A percentile compares a stretch with the other conserved stretches of the same genome.
phyloP scores from a whole-genome alignment of 2,113 vertebrate species.

The Chroicocephalus ridibundus region DNA sequence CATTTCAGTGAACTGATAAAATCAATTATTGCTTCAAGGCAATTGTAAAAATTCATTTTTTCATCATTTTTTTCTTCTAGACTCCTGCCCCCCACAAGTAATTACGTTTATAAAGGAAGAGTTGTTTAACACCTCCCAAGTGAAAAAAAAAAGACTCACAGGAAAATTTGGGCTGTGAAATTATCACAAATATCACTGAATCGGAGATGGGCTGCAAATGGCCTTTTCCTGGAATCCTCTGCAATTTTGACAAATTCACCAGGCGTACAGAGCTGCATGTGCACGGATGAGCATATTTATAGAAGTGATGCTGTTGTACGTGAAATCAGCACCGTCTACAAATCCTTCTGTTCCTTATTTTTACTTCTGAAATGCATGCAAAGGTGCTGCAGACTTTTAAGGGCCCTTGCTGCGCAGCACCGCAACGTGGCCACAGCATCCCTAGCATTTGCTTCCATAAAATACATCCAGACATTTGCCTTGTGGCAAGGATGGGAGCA shows the following conservation, averaged over 20 bases:
- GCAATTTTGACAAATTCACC: not conserved
- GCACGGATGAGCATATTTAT: not conserved
- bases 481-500: not conserved
- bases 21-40: not conserved
- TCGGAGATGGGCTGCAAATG: not conserved
- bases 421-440: accelerated
- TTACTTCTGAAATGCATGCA: not conserved
- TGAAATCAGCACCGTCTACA: not conserved
- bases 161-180: not conserved
- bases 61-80: not conserved
- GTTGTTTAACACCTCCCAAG: not conserved
- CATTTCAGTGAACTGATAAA: not conserved
- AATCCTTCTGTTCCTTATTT: not conserved
- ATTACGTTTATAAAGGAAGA: not conserved
- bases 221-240: not conserved
- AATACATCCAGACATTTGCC: not conserved
- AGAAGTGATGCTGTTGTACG: not conserved
- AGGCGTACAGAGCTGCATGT: not conserved
- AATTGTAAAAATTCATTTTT: not conserved
- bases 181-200: not conserved
- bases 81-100: not conserved
- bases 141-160: not conserved
- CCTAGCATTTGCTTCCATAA: not conserved
- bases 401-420: not conserved
- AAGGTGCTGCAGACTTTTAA: not conserved